Evolutionary conservation across 2,888 invertebrate genomes (phyloP).

Genomic region (Rhingia rostrata): DNA sequence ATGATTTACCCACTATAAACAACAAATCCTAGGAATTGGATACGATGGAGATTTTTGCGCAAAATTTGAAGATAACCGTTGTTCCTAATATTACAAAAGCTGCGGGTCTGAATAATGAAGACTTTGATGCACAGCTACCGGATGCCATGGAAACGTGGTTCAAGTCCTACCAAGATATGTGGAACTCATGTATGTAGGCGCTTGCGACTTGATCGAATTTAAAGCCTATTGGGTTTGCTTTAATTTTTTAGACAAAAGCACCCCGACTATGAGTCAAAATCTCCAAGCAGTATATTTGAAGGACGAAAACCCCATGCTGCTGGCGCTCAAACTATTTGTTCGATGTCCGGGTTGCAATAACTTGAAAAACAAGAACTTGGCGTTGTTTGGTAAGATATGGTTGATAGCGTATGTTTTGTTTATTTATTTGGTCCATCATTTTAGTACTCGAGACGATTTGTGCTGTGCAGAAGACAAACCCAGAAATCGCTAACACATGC

Average conservation of each 20-base stretch:
- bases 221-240: neutral
- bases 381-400: slow-evolving; percentile 77
- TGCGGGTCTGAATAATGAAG: slow-evolving; percentile 80
- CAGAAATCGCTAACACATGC: slow-evolving; percentile 83
- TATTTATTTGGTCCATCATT: neutral
- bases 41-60: slow-evolving; percentile 73
- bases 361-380: slow-evolving; percentile 81
- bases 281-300: slow-evolving; percentile 76
- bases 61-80: slow-evolving; percentile 81
- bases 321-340: slow-evolving; percentile 81
- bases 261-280: slow-evolving; percentile 78
- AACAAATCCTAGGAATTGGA: slow-evolving; percentile 14
- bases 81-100: slow-evolving; percentile 81
- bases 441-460: slow-evolving; percentile 85
- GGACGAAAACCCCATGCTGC: slow-evolving; percentile 79
- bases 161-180: slow-evolving; percentile 78
- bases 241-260: slow-evolving; percentile 77
- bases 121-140: slow-evolving; percentile 80
- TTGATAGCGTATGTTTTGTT: neutral
- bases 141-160: slow-evolving; percentile 78
- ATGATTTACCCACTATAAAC: neutral
- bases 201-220: neutral
- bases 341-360: slow-evolving; percentile 81
- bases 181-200: slow-evolving; percentile 78
- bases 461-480: slow-evolving; percentile 83